Evolutionary conservation across 1,140 invertebrate genomes (phyloP), one percentile per base, ranked within the genome.

Genomic region (Ooceraea biroi): DNA sequence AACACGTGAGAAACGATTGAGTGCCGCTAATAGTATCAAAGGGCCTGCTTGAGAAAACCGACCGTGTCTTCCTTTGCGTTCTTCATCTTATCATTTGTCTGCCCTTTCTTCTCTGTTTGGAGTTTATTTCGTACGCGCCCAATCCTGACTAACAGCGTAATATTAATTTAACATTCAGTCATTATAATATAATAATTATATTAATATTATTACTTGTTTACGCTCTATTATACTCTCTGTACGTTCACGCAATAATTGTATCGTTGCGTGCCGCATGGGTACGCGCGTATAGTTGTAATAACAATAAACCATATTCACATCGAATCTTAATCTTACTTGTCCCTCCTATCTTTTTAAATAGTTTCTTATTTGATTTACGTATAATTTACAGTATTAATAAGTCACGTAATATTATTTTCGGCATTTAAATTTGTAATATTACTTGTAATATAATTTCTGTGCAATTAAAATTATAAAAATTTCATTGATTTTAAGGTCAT

Each of bases 131-230:
- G 65, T 88, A 87, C 77, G 82, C 68, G 83, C 82, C 83, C 48
- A 84, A 83, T 87, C 1, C 78, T 57, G 78, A 88, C 89, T 90
- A 90, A 90, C 89, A 83, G 89, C 85, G 76, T 84, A 84, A 88
- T 22, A 88, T 90, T 88, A 88, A 89, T 89, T 89, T 89, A 89
- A 89, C 82, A 30, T 83, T 80, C 88, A 89, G 88, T 89, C 85
- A 85, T 89, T 88, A 85, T 87, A 78, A 88, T 85, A 7, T 36
- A 89, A 89, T 88, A 89, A 91, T 93, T 91, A 92, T 91, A 92
- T 89, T 90, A 90, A 89, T 89, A 91, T 91, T 92, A 90, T 90
- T 91, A 69, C 46, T 91, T 92, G 90, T 89, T 92, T 92, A 93
- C 86, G 87, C 85, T 87, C 85, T 90, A 90, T 91, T 77, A 50